Evolutionary conservation across 2,888 invertebrate genomes (phyloP), one percentile per base, ranked within the genome.

Genomic region (Amphipyra berbera): DNA sequence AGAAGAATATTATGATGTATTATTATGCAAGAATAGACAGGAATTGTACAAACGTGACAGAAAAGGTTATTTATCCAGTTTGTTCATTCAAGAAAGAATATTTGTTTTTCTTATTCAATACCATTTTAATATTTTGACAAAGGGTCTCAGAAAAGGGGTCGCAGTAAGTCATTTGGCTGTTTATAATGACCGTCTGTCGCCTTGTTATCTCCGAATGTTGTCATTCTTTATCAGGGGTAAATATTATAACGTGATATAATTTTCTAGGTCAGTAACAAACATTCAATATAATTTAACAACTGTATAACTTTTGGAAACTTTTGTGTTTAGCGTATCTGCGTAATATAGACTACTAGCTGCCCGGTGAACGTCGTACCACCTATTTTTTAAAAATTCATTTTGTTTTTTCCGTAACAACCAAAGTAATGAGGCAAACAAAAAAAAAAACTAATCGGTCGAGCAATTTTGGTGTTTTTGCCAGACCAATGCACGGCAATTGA

Each of bases 211-310:
- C 10, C 5, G 30, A 68, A 45, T 56, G 47, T 58, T 58, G 58
- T 58, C 59, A 45, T 42, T 57, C 7, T 41, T 37, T 76, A 69
- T 65, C 69, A 48, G 46, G 44, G n/a, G 21, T 59, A 13, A 12
- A 59, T 61, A 71, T 52, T 70, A 61, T 57, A 65, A 9, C 44
- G 35, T 61, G 40, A 41, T 59, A 42, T 56, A 9, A 54, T 42
- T 64, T 76, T 76, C 59, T 74, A 57, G 74, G 73, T 49, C 64
- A 58, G 27, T 46, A 21, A 48, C 57, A 50, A 56, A 12, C 35
- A 13, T 50, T 21, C 4, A 6, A 44, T 30, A 14, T 48, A 12
- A 45, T 12, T 10, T 44, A 14, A 6, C 30, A 30, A 6, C 30
- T 7, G 0, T 7, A 6, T 7, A 6, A 6, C 7, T 30, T 30